A percentile compares a stretch with the other conserved stretches of the same genome.
Evolutionary conservation across 1,140 invertebrate genomes (phyloP).

Genomic region (Aphelenchoides avenae): DNA sequence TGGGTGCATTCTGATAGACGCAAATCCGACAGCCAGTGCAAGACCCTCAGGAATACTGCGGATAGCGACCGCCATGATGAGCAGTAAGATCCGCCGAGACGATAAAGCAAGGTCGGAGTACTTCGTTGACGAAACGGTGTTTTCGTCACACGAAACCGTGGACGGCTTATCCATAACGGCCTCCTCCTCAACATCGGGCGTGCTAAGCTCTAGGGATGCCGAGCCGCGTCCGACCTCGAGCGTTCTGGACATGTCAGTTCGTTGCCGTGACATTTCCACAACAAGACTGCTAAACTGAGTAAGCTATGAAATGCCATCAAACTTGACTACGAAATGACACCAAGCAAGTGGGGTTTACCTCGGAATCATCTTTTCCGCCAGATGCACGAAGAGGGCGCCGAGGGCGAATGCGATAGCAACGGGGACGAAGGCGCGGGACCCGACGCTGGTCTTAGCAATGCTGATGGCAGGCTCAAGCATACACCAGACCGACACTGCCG

Average conservation of each 20-base stretch:
- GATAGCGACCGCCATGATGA: constrained; percentile 91
- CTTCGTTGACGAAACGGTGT: background rate
- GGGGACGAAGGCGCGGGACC: constrained; percentile 80
- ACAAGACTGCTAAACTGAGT: constrained; percentile 24
- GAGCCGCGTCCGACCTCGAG: background rate
- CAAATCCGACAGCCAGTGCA: constrained; percentile 96
- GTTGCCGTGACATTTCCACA: constrained; percentile 27
- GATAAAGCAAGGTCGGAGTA: constrained; percentile 21
- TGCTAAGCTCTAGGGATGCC: too few species aligned
- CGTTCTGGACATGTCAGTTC: constrained; percentile 22
- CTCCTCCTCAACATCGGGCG: background rate
- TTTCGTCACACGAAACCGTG: too few species aligned
- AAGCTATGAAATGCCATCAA: background rate
- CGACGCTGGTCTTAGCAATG: constrained; percentile 71
- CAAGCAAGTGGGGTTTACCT: constrained; percentile 62
- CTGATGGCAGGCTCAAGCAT: constrained; percentile 87
- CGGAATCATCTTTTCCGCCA: constrained; percentile 81
- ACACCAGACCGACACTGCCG: constrained; percentile 95
- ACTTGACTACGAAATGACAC: background rate
- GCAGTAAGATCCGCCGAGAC: constrained; percentile 69
- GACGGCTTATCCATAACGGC: too few species aligned
- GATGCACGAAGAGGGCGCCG: constrained; percentile 87
- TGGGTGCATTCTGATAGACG: constrained; percentile 73
- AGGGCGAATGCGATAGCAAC: constrained; percentile 84
- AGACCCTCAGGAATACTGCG: constrained; percentile 80